Evolutionary conservation across 2,888 invertebrate species (phyloP).

Genomic region (Fragum sueziense): DNA sequence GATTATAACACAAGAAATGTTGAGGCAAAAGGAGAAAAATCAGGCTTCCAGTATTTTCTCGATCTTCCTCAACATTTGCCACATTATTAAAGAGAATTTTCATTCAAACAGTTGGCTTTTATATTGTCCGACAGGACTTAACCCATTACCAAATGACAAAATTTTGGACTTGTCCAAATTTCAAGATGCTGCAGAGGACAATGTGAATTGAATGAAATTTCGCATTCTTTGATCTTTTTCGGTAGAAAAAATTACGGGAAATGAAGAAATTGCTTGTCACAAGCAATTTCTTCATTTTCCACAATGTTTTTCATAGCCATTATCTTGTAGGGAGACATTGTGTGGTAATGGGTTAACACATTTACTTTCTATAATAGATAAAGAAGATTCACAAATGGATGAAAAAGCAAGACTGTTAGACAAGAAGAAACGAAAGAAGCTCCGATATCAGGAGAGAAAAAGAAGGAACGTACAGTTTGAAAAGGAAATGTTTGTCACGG

Average conservation of each 20-base stretch:
- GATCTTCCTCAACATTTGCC: too few species aligned
- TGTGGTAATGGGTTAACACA: too few species aligned
- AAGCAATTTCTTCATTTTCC: not conserved
- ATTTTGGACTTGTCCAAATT: not conserved
- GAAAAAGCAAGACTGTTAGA: not conserved
- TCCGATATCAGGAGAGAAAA: conserved; percentile 11
- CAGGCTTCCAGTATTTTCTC: too few species aligned
- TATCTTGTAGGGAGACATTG: too few species aligned
- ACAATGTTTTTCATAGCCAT: not conserved
- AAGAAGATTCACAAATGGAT: not conserved
- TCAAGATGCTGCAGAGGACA: conserved; percentile 1
- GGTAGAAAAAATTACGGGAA: too few species aligned
- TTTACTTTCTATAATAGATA: conserved; percentile 5
- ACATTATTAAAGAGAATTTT: not conserved
- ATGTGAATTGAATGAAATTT: not conserved
- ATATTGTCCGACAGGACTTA: not conserved
- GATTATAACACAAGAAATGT: too few species aligned
- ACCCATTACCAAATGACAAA: not conserved
- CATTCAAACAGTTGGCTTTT: not conserved
- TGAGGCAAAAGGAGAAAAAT: too few species aligned
- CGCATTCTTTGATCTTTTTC: too few species aligned
- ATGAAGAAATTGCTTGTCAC: not conserved
- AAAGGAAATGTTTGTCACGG: conserved; percentile 33
- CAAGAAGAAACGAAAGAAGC: conserved; percentile 12
- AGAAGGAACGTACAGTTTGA: conserved; percentile 48